Conservation (phyloP, 2,888 invertebrate genomes). For the Amblyjoppa fuscipennis region DNA sequence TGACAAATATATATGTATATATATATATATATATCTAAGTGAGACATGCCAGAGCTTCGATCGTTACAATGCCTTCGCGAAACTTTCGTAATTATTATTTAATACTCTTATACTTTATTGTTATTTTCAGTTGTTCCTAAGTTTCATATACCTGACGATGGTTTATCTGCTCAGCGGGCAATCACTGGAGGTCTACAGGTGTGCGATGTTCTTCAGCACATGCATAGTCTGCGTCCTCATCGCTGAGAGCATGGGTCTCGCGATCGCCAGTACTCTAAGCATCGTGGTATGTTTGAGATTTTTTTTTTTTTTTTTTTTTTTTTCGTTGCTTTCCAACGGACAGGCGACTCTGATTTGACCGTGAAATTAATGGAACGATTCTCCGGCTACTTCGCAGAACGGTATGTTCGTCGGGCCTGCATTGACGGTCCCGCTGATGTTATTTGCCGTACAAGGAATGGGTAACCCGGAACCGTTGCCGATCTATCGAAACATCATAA, state of each 20-base stretch:
- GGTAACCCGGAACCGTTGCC: conserved; percentile 91
- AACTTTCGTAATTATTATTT: conserved; percentile 10
- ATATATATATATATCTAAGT: not conserved
- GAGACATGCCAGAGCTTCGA: not conserved
- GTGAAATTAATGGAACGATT: not conserved
- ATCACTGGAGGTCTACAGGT: conserved; percentile 90
- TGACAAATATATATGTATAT: not conserved
- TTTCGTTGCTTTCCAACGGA: not conserved
- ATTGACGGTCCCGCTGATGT: conserved; percentile 93
- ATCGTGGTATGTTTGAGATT: conserved; percentile 89
- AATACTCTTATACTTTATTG: conserved; percentile 1
- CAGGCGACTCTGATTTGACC: not conserved
- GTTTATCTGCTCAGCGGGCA: conserved; percentile 92
- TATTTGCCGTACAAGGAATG: conserved; percentile 95
- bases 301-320: conserved; percentile 40
- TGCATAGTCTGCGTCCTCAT: conserved; percentile 91
- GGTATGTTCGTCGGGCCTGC: conserved; percentile 96
- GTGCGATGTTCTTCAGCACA: conserved; percentile 89
- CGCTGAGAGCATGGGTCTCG: conserved; percentile 92
- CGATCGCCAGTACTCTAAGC: conserved; percentile 91
- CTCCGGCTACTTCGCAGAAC: conserved; percentile 87
- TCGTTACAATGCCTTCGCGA: not conserved
- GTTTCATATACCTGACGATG: conserved; percentile 89
- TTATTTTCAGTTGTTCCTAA: conserved; percentile 86
- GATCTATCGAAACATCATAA: conserved; percentile 90